phyloP scores from a whole-genome alignment of 1,140 invertebrate species.

The Plodia interpunctella region DNA sequence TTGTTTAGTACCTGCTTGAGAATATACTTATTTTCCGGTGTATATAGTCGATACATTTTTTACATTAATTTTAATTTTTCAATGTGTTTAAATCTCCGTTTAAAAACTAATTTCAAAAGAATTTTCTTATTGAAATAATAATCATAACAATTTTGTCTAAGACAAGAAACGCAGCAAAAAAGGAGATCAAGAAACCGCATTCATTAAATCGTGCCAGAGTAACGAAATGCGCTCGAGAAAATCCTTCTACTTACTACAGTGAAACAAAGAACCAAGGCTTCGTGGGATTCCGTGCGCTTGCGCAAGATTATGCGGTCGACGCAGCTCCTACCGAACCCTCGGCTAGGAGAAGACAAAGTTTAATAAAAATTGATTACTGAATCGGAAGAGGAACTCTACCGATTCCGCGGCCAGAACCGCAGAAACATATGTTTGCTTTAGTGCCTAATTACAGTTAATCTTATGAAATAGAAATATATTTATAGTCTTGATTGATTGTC shows the following conservation, averaged over 20 bases:
- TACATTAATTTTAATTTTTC: too few relatives aligned
- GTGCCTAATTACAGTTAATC: too few relatives aligned
- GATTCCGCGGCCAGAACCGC: too few relatives aligned
- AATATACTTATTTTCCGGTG: too few relatives aligned
- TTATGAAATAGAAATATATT: too few relatives aligned
- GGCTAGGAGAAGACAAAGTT: not conserved
- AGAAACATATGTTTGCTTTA: too few relatives aligned
- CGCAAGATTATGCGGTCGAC: slow-evolving; percentile 41
- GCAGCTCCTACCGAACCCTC: slow-evolving; percentile 22
- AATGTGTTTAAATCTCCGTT: too few relatives aligned
- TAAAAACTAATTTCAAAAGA: not conserved
- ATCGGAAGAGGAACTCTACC: too few relatives aligned
- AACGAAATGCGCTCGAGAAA: slow-evolving; percentile 26
- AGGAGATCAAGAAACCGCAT: slow-evolving; percentile 24
- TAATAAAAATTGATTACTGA: too few relatives aligned
- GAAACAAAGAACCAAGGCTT: slow-evolving; percentile 44
- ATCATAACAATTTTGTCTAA: not conserved
- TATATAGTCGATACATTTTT: too few relatives aligned
- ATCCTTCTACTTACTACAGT: slow-evolving; percentile 26
- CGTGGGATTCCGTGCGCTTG: slow-evolving; percentile 38
- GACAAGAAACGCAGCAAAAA: slow-evolving; percentile 14
- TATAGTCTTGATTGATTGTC: too few relatives aligned
- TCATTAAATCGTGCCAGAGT: slow-evolving; percentile 33
- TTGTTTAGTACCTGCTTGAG: not conserved
- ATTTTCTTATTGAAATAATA: slow-evolving; percentile 1